Conservation (phyloP, 2,888 invertebrate species). For the Acrobasis consociella region DNA sequence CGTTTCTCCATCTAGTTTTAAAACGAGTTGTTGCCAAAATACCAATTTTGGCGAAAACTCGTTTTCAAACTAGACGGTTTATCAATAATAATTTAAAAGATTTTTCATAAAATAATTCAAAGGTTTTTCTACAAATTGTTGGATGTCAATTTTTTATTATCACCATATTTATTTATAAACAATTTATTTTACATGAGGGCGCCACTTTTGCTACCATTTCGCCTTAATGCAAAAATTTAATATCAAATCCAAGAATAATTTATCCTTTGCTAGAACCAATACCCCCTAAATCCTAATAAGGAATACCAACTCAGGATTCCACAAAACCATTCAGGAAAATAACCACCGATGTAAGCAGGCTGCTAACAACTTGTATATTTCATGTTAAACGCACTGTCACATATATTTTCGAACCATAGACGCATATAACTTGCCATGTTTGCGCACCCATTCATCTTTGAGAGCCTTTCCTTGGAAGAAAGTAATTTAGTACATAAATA, state of each 20-base stretch:
- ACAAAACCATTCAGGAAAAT: slow-evolving; percentile 14
- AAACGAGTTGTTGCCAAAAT: too few species aligned
- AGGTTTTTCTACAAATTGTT: too few species aligned
- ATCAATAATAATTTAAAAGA: too few species aligned
- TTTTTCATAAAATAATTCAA: too few species aligned
- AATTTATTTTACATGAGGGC: too few species aligned
- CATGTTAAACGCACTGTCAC: slow-evolving; percentile 41
- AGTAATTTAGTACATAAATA: background rate
- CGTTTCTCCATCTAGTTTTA: too few species aligned
- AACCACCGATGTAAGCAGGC: slow-evolving; percentile 4
- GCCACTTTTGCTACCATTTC: too few species aligned
- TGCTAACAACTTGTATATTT: slow-evolving; percentile 37
- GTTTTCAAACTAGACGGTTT: too few species aligned
- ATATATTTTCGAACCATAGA: slow-evolving; percentile 37
- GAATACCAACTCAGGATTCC: background rate
- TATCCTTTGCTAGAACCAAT: background rate
- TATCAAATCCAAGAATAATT: background rate
- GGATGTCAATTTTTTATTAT: too few species aligned
- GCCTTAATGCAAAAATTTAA: too few species aligned
- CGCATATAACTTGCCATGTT: background rate
- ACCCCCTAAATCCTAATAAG: background rate
- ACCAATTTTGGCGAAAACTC: too few species aligned
- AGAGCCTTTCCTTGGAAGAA: background rate
- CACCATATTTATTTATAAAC: too few species aligned
- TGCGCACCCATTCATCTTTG: background rate